Conservation (phyloP, 2,797 vertebrate genomes). For the Fringilla coelebs region DNA sequence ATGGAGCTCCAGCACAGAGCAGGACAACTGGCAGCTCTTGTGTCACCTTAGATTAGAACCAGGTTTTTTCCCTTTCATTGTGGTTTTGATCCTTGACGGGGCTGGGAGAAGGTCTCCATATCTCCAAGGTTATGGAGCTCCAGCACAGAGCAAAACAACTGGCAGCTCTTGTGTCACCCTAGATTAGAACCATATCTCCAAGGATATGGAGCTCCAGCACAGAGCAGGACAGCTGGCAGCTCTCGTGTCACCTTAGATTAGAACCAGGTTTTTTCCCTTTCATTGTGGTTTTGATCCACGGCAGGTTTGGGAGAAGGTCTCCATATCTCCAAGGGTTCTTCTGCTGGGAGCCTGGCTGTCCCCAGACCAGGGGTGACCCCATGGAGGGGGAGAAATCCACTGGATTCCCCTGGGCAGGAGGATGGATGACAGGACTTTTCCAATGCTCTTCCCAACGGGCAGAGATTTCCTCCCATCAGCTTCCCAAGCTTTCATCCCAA, state of each 20-base stretch:
- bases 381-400: background rate
- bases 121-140: no score
- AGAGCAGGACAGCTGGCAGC: no score
- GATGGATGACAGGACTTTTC: background rate
- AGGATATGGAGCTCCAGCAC: no score
- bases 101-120: accelerated
- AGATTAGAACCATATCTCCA: no score
- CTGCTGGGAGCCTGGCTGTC: accelerated
- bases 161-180: no score
- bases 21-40: no score
- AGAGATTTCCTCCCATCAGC: background rate
- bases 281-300: accelerated
- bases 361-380: background rate
- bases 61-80: no score
- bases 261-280: no score
- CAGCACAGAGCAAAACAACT: no score
- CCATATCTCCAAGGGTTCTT: accelerated
- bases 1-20: no score
- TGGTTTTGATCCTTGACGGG: accelerated
- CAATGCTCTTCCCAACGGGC: accelerated
- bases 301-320: background rate
- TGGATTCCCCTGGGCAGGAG: background rate
- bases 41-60: no score
- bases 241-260: no score
- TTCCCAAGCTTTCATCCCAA: background rate